These are phyloP conservation scores for Mico argentatus DNA, from an alignment of 2,797 vertebrate genomes.

Conservation along the genomic window DNA sequence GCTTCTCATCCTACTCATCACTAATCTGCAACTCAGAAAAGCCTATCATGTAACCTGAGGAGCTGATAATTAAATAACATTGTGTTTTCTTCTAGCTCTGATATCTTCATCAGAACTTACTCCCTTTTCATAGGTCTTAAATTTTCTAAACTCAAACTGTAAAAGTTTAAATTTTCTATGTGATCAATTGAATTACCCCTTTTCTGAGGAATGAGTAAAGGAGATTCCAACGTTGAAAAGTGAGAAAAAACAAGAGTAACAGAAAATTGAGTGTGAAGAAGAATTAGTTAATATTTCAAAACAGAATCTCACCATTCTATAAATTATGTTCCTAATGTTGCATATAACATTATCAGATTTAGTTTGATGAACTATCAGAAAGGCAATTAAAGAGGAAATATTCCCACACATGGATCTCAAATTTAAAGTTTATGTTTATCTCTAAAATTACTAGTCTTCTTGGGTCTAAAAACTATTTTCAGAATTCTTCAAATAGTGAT, in stretches of 20 bases:
- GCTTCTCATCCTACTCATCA: background rate
- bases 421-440: background rate
- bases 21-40: background rate
- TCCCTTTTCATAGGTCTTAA: background rate
- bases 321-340: background rate
- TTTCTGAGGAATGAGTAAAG: background rate
- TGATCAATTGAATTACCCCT: background rate
- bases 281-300: background rate
- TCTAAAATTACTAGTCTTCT: background rate
- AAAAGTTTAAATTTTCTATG: background rate
- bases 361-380: background rate
- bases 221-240: accelerated
- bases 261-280: background rate
- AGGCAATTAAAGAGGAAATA: background rate
- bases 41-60: background rate
- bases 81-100: background rate
- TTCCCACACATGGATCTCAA: background rate
- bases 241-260: background rate
- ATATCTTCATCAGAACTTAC: background rate
- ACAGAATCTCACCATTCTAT: background rate
- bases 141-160: background rate
- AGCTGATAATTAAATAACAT: background rate
- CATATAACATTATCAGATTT: background rate
- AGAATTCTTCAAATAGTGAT: background rate
- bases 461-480: background rate